Conservation (phyloP, 2,888 invertebrate genomes). For the Drosophila mimica region DNA sequence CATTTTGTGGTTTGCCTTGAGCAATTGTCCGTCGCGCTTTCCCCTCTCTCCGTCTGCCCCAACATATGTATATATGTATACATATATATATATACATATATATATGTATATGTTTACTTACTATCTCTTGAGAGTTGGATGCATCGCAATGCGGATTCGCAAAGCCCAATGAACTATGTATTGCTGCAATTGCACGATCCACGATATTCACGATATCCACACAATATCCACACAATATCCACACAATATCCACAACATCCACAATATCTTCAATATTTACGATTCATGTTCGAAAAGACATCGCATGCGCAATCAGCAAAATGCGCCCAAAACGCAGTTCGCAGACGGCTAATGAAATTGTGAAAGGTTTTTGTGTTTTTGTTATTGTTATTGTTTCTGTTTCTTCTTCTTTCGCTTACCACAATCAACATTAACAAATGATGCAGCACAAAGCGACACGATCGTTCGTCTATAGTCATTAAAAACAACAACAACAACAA, state of each 20-base stretch:
- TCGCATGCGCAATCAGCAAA: slow-evolving; percentile 58
- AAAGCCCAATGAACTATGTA: slow-evolving; percentile 77
- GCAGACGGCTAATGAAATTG: slow-evolving; percentile 64
- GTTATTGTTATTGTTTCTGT: slow-evolving; percentile 34
- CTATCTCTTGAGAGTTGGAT: slow-evolving; percentile 36
- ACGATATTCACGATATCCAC: slow-evolving; percentile 12
- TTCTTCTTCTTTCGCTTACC: slow-evolving; percentile 14
- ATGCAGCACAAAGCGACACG: slow-evolving; percentile 48
- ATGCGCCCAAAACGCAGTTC: slow-evolving; percentile 13
- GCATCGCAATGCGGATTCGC: slow-evolving; percentile 79
- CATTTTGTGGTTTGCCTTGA: slow-evolving; percentile 75
- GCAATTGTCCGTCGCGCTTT: slow-evolving; percentile 45
- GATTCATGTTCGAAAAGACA: slow-evolving; percentile 46
- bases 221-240: slow-evolving; percentile 16
- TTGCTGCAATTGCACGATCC: slow-evolving; percentile 68
- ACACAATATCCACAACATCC: slow-evolving; percentile 3
- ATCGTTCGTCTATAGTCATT: slow-evolving; percentile 34
- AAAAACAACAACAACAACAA: slow-evolving; percentile 31
- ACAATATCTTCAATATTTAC: slow-evolving; percentile 10
- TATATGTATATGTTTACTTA: slow-evolving; percentile 9
- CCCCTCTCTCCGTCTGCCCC: slow-evolving; percentile 9
- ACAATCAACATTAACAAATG: slow-evolving; percentile 49
- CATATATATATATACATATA: slow-evolving; percentile 1
- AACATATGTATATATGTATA: neutral
- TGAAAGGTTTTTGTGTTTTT: slow-evolving; percentile 64